Conservation (phyloP, 1,140 invertebrate genomes). For the Lepidostoma basale region DNA sequence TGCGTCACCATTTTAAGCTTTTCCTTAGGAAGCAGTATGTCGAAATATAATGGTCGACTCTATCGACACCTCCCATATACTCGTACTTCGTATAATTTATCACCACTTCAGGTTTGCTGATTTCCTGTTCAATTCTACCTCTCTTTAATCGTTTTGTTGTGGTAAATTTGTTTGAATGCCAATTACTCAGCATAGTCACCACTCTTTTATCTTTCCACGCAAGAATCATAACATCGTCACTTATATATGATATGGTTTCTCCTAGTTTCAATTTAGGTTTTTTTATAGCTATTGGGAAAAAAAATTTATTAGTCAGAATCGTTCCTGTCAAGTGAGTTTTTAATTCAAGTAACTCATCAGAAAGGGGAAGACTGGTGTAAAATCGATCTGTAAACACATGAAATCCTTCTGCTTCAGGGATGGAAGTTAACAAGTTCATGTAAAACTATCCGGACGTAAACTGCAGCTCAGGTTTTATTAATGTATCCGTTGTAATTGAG, state of each 20-base stretch:
- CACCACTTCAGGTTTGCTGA: conserved; percentile 43
- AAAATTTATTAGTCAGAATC: conserved; percentile 27
- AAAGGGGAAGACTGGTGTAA: conserved; percentile 29
- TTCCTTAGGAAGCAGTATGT: conserved; percentile 48
- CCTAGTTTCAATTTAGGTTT: conserved; percentile 28
- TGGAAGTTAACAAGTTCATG: conserved; percentile 23
- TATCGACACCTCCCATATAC: conserved; percentile 48
- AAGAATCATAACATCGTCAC: conserved; percentile 17
- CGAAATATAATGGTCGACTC: conserved; percentile 47
- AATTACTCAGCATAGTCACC: conserved; percentile 16
- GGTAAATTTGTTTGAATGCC: background rate
- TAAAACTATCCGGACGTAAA: conserved; percentile 31
- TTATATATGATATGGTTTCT: conserved; percentile 11
- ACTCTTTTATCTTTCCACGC: conserved; percentile 34
- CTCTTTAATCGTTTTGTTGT: conserved; percentile 5
- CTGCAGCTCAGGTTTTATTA: conserved; percentile 20
- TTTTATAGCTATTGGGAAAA: conserved; percentile 21
- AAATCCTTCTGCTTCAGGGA: conserved; percentile 32
- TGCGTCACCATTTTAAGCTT: conserved; percentile 48
- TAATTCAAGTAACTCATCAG: conserved; percentile 25
- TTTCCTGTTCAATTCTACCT: conserved; percentile 8
- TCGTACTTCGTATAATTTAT: conserved; percentile 47
- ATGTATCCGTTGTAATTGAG: conserved; percentile 25
- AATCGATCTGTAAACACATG: conserved; percentile 35
- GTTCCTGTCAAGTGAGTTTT: conserved; percentile 26